A percentile compares a stretch with the other conserved stretches of the same genome.
Evolutionary conservation across 2,113 vertebrate species (phyloP).

Genomic region (Rhinoderma darwinii): DNA sequence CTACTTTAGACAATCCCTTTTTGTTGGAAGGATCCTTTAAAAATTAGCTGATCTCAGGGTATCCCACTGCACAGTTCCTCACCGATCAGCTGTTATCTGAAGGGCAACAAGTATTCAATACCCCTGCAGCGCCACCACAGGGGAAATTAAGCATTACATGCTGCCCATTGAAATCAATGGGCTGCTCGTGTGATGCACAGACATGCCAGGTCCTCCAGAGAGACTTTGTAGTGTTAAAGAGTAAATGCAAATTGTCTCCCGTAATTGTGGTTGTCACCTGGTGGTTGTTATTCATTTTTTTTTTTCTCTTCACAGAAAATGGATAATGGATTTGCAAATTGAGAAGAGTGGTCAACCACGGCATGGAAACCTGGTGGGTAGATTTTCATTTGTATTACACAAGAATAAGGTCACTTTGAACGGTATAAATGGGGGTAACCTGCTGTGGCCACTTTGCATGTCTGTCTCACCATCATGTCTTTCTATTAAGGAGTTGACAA

Average conservation of each 20-base stretch:
- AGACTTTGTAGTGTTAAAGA: background rate
- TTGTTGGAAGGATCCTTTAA: no score
- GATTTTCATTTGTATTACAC: constrained; percentile 31
- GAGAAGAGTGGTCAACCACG: background rate
- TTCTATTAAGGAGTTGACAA: constrained; percentile 35
- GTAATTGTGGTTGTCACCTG: background rate
- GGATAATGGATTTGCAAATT: constrained; percentile 20
- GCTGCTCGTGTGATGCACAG: background rate
- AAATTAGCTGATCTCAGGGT: background rate
- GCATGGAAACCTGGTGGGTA: background rate
- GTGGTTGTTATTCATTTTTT: background rate
- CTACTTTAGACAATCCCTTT: no score
- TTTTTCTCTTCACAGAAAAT: background rate
- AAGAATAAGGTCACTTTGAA: background rate
- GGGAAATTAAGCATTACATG: background rate
- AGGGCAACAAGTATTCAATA: background rate
- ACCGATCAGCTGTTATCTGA: background rate
- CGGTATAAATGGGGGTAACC: constrained; percentile 13
- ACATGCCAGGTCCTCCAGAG: background rate
- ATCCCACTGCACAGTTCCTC: background rate
- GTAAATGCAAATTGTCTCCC: background rate
- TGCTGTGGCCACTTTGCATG: constrained; percentile 21
- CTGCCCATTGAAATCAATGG: background rate
- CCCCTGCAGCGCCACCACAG: background rate
- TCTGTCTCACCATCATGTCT: background rate